Percentiles rank a stretch among this genome's conserved stretches.
These are phyloP conservation scores for Drosophila burlai DNA, from an alignment of 1,140 invertebrate species.

Conservation along the genomic window DNA sequence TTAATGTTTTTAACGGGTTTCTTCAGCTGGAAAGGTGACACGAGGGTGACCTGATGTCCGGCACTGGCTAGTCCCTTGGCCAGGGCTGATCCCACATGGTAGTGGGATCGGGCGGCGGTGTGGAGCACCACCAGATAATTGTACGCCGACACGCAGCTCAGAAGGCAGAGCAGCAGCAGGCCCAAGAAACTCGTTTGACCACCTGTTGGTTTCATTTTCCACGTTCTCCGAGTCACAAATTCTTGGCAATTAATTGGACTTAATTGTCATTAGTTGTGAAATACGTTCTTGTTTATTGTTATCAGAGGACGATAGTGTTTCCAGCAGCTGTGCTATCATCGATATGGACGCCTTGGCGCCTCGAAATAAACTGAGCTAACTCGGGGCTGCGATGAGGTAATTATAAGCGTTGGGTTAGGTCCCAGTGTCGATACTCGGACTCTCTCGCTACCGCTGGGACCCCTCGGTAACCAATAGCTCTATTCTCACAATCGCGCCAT, in stretches of 20 bases:
- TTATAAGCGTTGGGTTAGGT: constrained; percentile 44
- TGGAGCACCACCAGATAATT: constrained; percentile 85
- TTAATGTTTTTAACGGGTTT: constrained; percentile 86
- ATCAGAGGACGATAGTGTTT: neutral
- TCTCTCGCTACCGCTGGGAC: neutral
- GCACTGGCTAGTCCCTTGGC: constrained; percentile 86
- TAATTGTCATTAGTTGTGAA: constrained; percentile 11
- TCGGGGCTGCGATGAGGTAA: constrained; percentile 7
- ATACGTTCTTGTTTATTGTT: constrained; percentile 1
- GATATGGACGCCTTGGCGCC: constrained; percentile 7
- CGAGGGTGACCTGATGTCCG: constrained; percentile 87
- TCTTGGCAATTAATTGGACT: constrained; percentile 13
- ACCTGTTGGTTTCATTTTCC: constrained; percentile 21
- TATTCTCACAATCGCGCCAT: neutral
- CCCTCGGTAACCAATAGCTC: neutral
- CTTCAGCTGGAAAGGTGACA: constrained; percentile 86
- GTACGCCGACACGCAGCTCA: constrained; percentile 64
- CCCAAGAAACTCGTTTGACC: constrained; percentile 50
- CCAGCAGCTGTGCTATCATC: neutral
- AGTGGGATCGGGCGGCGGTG: constrained; percentile 87
- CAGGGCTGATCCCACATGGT: constrained; percentile 86
- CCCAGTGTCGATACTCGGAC: neutral
- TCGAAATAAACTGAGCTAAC: constrained; percentile 42
- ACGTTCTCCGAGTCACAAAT: constrained; percentile 1
- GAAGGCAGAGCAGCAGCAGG: constrained; percentile 48